These are phyloP conservation scores for Machimus atricapillus DNA, from an alignment of 2,888 invertebrate species.

Conservation along the genomic window DNA sequence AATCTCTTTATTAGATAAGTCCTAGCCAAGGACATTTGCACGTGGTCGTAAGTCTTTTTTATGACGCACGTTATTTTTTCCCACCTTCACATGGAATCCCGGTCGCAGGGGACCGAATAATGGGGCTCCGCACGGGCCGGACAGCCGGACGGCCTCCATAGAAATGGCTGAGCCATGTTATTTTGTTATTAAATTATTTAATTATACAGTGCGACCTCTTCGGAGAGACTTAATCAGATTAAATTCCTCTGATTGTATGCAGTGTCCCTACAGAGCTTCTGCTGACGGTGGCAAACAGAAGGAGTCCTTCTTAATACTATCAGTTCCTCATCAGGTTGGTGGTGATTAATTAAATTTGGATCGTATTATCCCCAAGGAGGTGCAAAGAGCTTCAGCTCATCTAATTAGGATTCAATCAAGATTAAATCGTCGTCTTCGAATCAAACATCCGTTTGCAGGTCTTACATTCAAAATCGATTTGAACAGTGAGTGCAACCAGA, in stretches of 20 bases:
- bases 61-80: conserved; percentile 5
- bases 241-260: background rate
- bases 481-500: background rate
- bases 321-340: background rate
- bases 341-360: background rate
- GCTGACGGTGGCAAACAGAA: background rate
- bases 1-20: conserved; percentile 24
- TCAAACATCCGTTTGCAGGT: background rate
- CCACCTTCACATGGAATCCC: background rate
- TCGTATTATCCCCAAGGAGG: background rate
- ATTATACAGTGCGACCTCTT: background rate
- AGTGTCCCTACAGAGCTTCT: background rate
- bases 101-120: background rate
- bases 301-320: background rate
- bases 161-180: background rate
- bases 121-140: background rate
- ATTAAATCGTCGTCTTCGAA: background rate
- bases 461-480: background rate
- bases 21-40: background rate
- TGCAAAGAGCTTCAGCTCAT: background rate
- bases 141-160: background rate
- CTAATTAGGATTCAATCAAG: background rate
- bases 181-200: background rate
- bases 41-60: background rate
- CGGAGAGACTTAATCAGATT: background rate